Base-by-base conservation (phyloP, 2,113 vertebrate genomes). In the Pionites leucogaster region DNA sequence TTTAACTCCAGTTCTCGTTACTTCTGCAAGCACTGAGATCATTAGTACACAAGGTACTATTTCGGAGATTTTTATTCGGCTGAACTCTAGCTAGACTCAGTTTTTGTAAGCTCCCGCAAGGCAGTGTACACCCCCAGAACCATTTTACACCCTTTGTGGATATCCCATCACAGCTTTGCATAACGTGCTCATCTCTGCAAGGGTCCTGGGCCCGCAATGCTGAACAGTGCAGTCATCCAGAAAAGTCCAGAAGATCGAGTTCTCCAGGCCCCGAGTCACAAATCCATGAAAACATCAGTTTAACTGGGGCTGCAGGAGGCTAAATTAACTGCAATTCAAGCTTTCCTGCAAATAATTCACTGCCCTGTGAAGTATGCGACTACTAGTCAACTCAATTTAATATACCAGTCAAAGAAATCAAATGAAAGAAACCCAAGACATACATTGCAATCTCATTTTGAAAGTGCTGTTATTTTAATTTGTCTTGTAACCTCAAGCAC, bases 371-470 rank as follows among this genome's bases (percentile, higher is more conserved):
- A 84, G 18, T 60, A 62, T 52, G 28, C 84, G 59, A 72, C 57
- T 82, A 88, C 53, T 82, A 88, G 59, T 81, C 65, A 95, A 90
- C 95, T 93, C 49, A 82, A 70, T 76, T 94, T 92, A 82, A 88
- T 78, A 67, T 27, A 53, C 28, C 76, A 88, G 86, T 65, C 63
- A 82, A 78, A 94, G 27, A 62, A 95, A 93, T 77, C n/a, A 94
- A 88, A 93, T 77, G 55, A 96, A 94, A 91, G 57, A 77, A 93
- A 90, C 49, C 18, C 2, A 65, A 74, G 46, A 50, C 82, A 52
- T 90, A 25, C 16, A 88, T 70, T 74, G 60, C 57, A 92, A 83
- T 78, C 52, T 79, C 35, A 76, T 92, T 79, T 69, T n/a, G 88
- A 96, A 93, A 4, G 6, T 5, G 29, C 29, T 82, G 67, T 77